A percentile compares a stretch with the other conserved stretches of the same genome.
These are phyloP conservation scores for Bombus pyrosoma DNA, from an alignment of 1,140 invertebrate species.

Conservation along the genomic window DNA sequence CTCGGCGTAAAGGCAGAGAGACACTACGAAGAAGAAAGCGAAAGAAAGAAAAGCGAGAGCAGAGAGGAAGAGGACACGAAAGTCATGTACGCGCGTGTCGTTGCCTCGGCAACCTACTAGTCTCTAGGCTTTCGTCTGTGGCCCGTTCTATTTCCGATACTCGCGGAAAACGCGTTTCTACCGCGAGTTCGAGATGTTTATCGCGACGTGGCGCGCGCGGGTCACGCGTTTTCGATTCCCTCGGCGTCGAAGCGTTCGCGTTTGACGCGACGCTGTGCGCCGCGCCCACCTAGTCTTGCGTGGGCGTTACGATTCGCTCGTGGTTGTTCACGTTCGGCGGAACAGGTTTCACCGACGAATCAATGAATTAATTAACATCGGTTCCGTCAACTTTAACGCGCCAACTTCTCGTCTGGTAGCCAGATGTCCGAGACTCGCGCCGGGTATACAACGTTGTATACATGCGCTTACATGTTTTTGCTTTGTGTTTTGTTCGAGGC, in stretches of 20 bases:
- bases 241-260: neutral
- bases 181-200: slow-evolving; percentile 19
- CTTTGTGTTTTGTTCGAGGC: no score
- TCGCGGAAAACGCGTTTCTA: slow-evolving; percentile 57
- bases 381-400: neutral
- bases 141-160: slow-evolving; percentile 63
- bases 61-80: slow-evolving; percentile 15
- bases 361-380: slow-evolving; percentile 37
- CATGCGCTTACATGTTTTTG: no score
- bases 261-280: neutral
- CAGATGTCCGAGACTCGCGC: neutral
- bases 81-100: slow-evolving; percentile 60
- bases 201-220: neutral
- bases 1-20: neutral
- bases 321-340: neutral
- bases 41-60: neutral
- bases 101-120: slow-evolving; percentile 64
- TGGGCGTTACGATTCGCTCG: slow-evolving; percentile 8
- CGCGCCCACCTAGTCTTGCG: neutral
- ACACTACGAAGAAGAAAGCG: neutral
- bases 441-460: no score
- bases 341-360: slow-evolving; percentile 16
- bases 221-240: neutral
- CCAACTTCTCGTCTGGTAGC: neutral
- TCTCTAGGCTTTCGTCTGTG: slow-evolving; percentile 40